Evolutionary conservation across 1,140 invertebrate species (phyloP), one percentile per base, ranked within the genome.

Genomic region (Cylas formicarius): DNA sequence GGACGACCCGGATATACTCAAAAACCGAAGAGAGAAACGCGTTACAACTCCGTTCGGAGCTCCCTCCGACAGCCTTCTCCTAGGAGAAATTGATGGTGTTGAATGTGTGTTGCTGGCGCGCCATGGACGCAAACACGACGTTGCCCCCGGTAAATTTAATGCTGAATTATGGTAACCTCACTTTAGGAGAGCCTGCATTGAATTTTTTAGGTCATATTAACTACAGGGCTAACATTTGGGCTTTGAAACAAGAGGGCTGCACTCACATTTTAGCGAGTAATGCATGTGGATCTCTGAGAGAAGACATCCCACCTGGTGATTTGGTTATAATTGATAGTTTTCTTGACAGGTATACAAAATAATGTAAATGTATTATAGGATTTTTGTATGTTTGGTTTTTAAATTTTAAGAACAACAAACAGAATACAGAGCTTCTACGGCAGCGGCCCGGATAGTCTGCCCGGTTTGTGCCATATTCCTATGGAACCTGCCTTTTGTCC

Each of bases 221-320:
- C 67, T 99, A 96, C 67, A 77, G 94, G 46, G 96, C 95, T 2
- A 99, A 99, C 65, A 82, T 99, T 31, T 94, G 89, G 83, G 92
- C 94, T 1, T 67, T 99, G 36, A 85, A 90, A 50, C 59, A 83
- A 40, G 70, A 78, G 36, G 90, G 91, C 0, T 97, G 93, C 61
- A 96, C 90, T 0, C 91, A 97, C 65, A 66, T 99, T 6, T 70
- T 99, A 38, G 92, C 86, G 3, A 84, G 90, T 1, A 90, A 90
- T 3, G 92, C 92, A 10, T 90, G 84, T 55, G 97, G 97, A 1
- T 97, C 94, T 1, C 70, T 99, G 16, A 74, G 80, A 29, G 88
- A 97, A 66, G 69, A 90, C 9, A 87, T 95, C 39, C 64, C 71
- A 29, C 95, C 89, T 1, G 96, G 94, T 2, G 80, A 92, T 58